These are phyloP conservation scores for Artemia sinica DNA, from an alignment of 2,888 invertebrate genomes.

Conservation along the genomic window DNA sequence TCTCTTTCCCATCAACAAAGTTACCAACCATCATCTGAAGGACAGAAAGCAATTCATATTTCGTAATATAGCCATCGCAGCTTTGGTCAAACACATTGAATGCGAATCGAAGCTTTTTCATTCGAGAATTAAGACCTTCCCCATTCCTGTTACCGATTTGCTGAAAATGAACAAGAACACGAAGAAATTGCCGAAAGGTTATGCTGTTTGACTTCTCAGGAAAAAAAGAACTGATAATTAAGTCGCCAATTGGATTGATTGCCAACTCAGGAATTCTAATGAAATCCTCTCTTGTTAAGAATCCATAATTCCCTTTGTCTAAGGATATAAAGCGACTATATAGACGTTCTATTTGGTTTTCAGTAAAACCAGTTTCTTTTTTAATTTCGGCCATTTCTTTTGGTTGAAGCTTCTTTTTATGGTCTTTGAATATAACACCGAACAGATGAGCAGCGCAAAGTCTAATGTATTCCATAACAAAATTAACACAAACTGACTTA, in stretches of 20 bases:
- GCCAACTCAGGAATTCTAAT: conserved; percentile 92
- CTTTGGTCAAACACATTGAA: conserved; percentile 99
- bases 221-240: conserved; percentile 96
- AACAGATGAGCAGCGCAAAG: no score
- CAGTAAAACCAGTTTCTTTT: no score
- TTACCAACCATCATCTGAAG: conserved; percentile 99
- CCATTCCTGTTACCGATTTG: conserved; percentile 79
- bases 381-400: no score
- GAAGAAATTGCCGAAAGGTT: conserved; percentile 93
- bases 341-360: conserved; percentile 85
- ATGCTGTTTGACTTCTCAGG: conserved; percentile 71
- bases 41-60: conserved; percentile 87
- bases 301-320: conserved; percentile 88
- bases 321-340: conserved; percentile 93
- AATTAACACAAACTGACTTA: no score
- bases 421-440: no score
- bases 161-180: conserved; percentile 82
- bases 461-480: no score
- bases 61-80: conserved; percentile 85
- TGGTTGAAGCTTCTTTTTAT: no score
- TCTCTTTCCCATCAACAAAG: conserved; percentile 57
- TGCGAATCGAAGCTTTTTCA: conserved; percentile 90
- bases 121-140: conserved; percentile 74
- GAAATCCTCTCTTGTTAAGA: conserved; percentile 87
- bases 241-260: conserved; percentile 85